These are phyloP conservation scores for Hirundichthys speculiger DNA, from an alignment of 2,113 vertebrate genomes.

Conservation along the genomic window DNA sequence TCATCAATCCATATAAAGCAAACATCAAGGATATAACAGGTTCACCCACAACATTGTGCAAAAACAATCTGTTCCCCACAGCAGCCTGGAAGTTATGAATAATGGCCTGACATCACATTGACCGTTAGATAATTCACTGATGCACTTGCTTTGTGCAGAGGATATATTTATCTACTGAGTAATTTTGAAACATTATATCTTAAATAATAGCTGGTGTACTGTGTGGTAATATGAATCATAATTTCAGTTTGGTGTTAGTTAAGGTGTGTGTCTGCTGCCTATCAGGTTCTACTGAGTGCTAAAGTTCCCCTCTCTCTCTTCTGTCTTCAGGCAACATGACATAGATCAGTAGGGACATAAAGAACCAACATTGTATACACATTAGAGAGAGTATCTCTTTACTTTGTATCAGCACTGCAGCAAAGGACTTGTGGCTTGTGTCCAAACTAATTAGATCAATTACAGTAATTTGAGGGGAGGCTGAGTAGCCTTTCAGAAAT, in stretches of 20 bases:
- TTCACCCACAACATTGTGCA: constrained; percentile 7
- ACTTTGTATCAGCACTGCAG: constrained; percentile 20
- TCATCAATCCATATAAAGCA: constrained; percentile 23
- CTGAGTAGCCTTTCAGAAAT: constrained; percentile 63
- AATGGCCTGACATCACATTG: constrained; percentile 24
- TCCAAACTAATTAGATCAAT: constrained; percentile 82
- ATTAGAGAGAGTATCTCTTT: constrained; percentile 12
- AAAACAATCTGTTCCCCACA: constrained; percentile 50
- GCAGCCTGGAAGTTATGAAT: constrained; percentile 18
- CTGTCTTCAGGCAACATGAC: no score
- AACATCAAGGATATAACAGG: not conserved
- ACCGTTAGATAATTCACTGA: constrained; percentile 37
- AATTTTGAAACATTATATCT: not conserved
- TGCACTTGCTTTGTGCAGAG: constrained; percentile 21
- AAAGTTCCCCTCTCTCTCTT: no score
- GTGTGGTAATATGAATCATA: not conserved
- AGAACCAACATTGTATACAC: no score
- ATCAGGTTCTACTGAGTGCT: no score
- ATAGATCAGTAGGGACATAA: not conserved
- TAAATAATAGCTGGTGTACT: no score
- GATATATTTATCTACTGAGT: constrained; percentile 5
- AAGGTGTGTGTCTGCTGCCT: no score
- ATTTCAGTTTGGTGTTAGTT: not conserved
- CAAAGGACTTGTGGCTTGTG: constrained; percentile 61
- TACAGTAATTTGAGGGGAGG: constrained; percentile 73